Evolutionary conservation across 1,140 invertebrate species (phyloP), one percentile per base, ranked within the genome.

Genomic region (Drosophila punjabiensis): DNA sequence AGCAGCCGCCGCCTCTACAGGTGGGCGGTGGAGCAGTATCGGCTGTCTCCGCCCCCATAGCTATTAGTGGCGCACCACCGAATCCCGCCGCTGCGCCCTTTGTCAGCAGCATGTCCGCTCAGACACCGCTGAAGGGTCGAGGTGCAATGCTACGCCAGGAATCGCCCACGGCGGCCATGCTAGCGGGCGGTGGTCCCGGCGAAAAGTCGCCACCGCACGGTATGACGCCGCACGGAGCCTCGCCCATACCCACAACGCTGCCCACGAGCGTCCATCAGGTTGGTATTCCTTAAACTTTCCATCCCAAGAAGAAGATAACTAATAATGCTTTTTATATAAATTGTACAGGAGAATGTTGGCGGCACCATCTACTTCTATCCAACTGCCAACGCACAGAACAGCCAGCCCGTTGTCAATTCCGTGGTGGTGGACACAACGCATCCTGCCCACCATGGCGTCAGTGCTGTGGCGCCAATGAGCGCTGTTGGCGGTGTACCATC

Each of bases 301-400:
- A 16, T 37, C 33, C 13, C 0, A 16, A 37, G 18, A 56, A 55
- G 52, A 7, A 11, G 5, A 2, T 2, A 8, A 16, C 30, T 33
- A 53, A 53, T 32, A 4, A 20, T 28, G 50, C 14, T 63, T 35
- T 28, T 20, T 93, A 24, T 9, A 16, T n/a, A 47, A 28, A 58
- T 35, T 41, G 7, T 93, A 18, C 93, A 98, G 95, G 97, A 98
- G 93, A 98, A 98, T 95, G 97, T 98, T 70, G 97, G 97, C 52
- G 98, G 98, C 24, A 98, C 98, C 20, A 98, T 98, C 8, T 99
- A 99, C 93, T 99, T 98, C 94, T 99, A 98, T 90, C 94, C 94
- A n/a, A 94, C 94, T 91, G 89, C 93, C 69, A 94, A 94, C 67
- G 93, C 93, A 77, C 88, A 93, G 62, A 77, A 76, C 48, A 82